phyloP scores from a whole-genome alignment of 2,888 invertebrate species.

The Andrena bicolor region DNA sequence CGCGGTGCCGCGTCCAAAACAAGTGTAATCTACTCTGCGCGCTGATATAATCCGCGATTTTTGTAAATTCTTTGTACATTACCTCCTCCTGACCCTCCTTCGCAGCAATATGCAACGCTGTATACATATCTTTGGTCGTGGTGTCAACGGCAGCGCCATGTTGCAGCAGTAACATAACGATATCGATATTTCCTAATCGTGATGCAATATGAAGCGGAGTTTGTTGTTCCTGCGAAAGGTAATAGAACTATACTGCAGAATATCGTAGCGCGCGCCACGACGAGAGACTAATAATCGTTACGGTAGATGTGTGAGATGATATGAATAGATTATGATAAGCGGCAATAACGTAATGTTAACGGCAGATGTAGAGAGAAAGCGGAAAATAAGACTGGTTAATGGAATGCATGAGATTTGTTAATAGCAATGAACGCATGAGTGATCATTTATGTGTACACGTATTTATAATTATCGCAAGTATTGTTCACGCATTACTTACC shows the following conservation, averaged over 20 bases:
- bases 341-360: not conserved
- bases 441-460: conserved; percentile 50
- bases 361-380: not conserved
- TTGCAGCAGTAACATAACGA: conserved; percentile 96
- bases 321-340: not conserved
- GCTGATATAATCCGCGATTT: conserved; percentile 82
- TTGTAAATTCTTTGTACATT: conserved; percentile 83
- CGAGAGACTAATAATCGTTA: not conserved
- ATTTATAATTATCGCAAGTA: conserved; percentile 5
- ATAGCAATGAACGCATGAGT: conserved; percentile 35
- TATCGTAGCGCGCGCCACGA: not conserved
- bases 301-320: not conserved
- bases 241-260: not conserved
- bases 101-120: conserved; percentile 98
- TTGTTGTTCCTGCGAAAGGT: conserved; percentile 91
- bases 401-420: conserved; percentile 64
- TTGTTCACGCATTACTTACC: conserved; percentile 83
- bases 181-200: conserved; percentile 97
- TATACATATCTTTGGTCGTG: conserved; percentile 97
- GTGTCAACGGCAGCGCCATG: conserved; percentile 96
- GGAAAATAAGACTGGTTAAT: conserved; percentile 74
- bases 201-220: conserved; percentile 99
- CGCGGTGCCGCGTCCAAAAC: conserved; percentile 83
- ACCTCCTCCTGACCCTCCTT: conserved; percentile 92
- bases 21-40: conserved; percentile 80